Percentiles rank a stretch among this genome's conserved stretches.
phyloP scores from a whole-genome alignment of 2,888 invertebrate genomes.

The Enchytraeus crypticus region DNA sequence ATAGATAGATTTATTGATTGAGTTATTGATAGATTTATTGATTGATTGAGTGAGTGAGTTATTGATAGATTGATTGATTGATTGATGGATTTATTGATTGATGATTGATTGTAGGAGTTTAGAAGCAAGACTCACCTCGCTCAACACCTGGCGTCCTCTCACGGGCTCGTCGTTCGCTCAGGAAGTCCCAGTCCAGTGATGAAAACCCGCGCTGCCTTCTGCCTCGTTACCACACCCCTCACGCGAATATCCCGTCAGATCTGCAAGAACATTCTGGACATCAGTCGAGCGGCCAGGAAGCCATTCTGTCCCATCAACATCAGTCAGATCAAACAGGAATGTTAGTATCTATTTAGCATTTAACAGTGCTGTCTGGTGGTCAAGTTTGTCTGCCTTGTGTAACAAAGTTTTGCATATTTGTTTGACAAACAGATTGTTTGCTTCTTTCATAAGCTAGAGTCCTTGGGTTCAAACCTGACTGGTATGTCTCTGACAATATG shows the following conservation, averaged over 20 bases:
- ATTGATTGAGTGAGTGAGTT: too few relatives aligned
- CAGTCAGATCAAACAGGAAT: slow-evolving; percentile 74
- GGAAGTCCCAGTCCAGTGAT: slow-evolving; percentile 82
- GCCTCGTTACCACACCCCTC: slow-evolving; percentile 79
- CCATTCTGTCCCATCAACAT: slow-evolving; percentile 61
- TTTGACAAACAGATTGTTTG: too few relatives aligned
- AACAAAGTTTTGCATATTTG: too few relatives aligned
- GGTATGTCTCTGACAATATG: not conserved
- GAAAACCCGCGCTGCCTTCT: slow-evolving; percentile 94
- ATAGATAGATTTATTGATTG: too few relatives aligned
- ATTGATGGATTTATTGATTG: too few relatives aligned
- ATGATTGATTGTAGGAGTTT: slow-evolving; percentile 59
- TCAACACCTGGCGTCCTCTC: slow-evolving; percentile 84
- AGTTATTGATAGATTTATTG: too few relatives aligned
- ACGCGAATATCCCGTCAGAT: slow-evolving; percentile 78
- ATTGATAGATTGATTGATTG: too few relatives aligned
- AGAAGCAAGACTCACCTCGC: slow-evolving; percentile 87
- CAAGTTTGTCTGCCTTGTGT: too few relatives aligned
- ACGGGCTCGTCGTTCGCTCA: slow-evolving; percentile 65
- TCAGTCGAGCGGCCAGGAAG: slow-evolving; percentile 77
- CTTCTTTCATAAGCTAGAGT: not conserved
- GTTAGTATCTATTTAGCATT: slow-evolving; percentile 55
- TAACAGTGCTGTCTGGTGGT: not conserved
- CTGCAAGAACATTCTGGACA: slow-evolving; percentile 67
- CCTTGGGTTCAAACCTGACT: not conserved